Base-by-base conservation (phyloP, 53 echinoderm and acorn worm genomes). In the Antedon mediterranea region DNA sequence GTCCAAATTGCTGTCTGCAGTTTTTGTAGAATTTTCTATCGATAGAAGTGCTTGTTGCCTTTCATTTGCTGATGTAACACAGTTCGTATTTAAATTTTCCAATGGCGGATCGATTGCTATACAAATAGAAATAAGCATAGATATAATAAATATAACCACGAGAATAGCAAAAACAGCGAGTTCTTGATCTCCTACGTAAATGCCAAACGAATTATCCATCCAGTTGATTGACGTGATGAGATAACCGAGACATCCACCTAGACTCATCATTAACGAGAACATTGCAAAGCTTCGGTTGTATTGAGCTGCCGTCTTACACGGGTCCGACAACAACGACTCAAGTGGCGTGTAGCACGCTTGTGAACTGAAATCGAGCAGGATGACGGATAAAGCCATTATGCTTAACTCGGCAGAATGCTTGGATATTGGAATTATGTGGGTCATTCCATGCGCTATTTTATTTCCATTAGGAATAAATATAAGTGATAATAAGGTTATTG, bases 191-290 rank as follows among this genome's bases (percentile, higher is more conserved):
- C 90, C 92, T 0, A 92, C 77, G 41, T 76, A 70, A 9, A 23
- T 31, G 0, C 81, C 86, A 13, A 92, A 32, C 5, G 73, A 2
- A 5, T 88, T 92, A 9, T 77, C 30, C 18, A 73, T 86, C 98
- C 98, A 98, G 71, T 98, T 78, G 5, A 92, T 85, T 0, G 90
- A 90, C 3, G 90, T 82, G 75, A 98, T 76, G 79, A 82, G 79
- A 77, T 98, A 98, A 0, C 98, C 98, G 15, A 92, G 79, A 73
- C 98, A 92, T 9, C 89, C 92, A 0, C 98, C 98, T 4, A 98
- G 32, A 43, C 92, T 93, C 28, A 89, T 84, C 86, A 98, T 89
- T 34, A 93, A 90, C 13, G 92, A 90, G 75, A 92, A 98, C 28
- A 98, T 86, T 0, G 85, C 79, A 75, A 90, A 98, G 3, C 84